phyloP scores from a whole-genome alignment of 2,113 vertebrate species.

The Genyomyrus donnyi region DNA sequence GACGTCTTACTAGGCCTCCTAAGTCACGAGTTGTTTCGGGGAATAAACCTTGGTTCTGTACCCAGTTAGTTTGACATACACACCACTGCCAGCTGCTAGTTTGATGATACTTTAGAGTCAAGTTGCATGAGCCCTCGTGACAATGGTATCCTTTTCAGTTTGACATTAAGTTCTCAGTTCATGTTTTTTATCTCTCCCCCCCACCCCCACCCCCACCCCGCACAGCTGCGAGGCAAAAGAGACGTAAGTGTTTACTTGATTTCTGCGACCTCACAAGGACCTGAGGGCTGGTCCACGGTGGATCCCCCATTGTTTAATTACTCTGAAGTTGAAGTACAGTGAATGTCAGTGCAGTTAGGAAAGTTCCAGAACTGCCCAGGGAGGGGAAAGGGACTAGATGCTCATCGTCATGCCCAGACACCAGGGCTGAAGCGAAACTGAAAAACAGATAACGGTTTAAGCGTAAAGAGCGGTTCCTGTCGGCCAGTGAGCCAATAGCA shows the following conservation, averaged over 20 bases:
- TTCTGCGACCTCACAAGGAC: neutral
- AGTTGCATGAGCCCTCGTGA: neutral
- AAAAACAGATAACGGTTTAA: neutral
- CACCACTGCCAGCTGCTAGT: neutral
- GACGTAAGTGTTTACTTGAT: slow-evolving; percentile 30
- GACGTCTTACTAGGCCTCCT: neutral
- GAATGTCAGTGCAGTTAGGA: neutral
- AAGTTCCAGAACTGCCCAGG: neutral
- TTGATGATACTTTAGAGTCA: neutral
- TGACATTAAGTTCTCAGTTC: neutral
- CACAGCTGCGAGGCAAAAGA: slow-evolving; percentile 35
- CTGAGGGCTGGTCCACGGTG: neutral
- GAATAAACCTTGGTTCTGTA: neutral
- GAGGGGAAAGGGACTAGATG: neutral
- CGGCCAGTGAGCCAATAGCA: too few relatives aligned
- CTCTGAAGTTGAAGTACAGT: neutral
- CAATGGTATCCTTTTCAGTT: neutral
- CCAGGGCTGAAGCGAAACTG: neutral
- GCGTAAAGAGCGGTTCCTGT: too few relatives aligned
- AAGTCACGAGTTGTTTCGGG: neutral
- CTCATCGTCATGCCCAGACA: neutral
- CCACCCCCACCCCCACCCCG: neutral
- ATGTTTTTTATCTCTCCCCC: slow-evolving; percentile 1
- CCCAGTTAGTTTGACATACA: neutral
- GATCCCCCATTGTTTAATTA: neutral